Base-by-base conservation (phyloP, 1,140 invertebrate genomes). In the Drosophila micromelanica region DNA sequence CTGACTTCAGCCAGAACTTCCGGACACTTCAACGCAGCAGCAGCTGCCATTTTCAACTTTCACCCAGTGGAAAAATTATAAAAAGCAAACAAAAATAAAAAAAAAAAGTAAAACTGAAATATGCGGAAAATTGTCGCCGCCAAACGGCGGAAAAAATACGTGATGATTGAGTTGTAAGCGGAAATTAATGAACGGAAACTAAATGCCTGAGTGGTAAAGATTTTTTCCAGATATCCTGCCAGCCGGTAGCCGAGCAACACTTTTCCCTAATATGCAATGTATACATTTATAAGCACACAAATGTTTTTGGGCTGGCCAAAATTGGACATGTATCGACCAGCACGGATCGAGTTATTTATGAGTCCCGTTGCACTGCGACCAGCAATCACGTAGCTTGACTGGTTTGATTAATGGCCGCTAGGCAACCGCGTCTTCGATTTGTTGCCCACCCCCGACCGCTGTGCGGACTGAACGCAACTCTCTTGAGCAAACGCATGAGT, bases 111-210 rank as follows among this genome's bases (percentile, higher is more conserved):
- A 48, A 60, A 63, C 9, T 37, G 43, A 81, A 78, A 87, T 82
- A 62, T 76, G 82, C 75, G 52, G 42, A 71, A 72, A 85, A 84
- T 76, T 69, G 76, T 67, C 72, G 51, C 38, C 49, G 15, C 15
- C 17, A 56, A 71, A 69, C 51, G 35, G 35, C 11, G 40, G 3
- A 20, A 69, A 20, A 46, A 42, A 48, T 67, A 72, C 55, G 49
- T 63, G 63, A 76, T 79, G 84, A 86, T 86, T 87, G 84, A 86
- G 76, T 73, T 82, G 84, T 78, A 76, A 86, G 54, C 78, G 82
- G 82, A 86, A 86, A 86, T 89, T 86, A 86, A 86, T 89, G 78
- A 79, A 82, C 76, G 82, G 82, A 86, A 86, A 89, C 78, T 89
- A 82, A 78, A 86, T 82, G 76, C 72, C 51, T 52, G 62, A 70